These are phyloP conservation scores for Brenthis ino DNA, from an alignment of 2,888 invertebrate genomes.

Conservation along the genomic window DNA sequence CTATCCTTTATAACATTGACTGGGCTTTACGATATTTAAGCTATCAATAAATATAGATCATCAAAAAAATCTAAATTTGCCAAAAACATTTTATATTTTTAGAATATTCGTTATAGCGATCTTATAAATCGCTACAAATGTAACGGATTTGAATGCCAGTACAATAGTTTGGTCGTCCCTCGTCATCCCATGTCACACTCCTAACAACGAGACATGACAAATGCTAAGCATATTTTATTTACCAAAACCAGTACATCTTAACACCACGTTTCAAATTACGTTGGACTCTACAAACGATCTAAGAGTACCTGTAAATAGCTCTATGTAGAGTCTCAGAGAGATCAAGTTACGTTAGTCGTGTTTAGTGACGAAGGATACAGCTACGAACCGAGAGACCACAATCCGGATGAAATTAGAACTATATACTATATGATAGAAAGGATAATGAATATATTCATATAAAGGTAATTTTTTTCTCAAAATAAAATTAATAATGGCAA, in stretches of 20 bases:
- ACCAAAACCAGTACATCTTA: slow-evolving; percentile 21
- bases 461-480: neutral
- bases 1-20: too few species aligned
- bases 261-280: neutral
- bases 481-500: too few species aligned
- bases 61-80: neutral
- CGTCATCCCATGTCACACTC: slow-evolving; percentile 58
- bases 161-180: slow-evolving; percentile 46
- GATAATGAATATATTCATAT: neutral
- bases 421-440: neutral
- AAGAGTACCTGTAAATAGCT: neutral
- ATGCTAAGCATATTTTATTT: slow-evolving; percentile 55
- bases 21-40: too few species aligned
- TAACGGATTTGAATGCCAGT: slow-evolving; percentile 46
- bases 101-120: slow-evolving; percentile 31
- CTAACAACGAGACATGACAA: slow-evolving; percentile 58
- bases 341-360: slow-evolving; percentile 1
- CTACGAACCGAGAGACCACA: neutral
- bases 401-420: slow-evolving; percentile 15
- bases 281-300: neutral
- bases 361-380: slow-evolving; percentile 11
- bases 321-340: neutral
- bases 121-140: slow-evolving; percentile 40
- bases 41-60: neutral
- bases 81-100: neutral